A percentile compares a stretch with the other conserved stretches of the same genome.
Conservation (phyloP, 1,140 invertebrate species). For the Pectinophora gossypiella region DNA sequence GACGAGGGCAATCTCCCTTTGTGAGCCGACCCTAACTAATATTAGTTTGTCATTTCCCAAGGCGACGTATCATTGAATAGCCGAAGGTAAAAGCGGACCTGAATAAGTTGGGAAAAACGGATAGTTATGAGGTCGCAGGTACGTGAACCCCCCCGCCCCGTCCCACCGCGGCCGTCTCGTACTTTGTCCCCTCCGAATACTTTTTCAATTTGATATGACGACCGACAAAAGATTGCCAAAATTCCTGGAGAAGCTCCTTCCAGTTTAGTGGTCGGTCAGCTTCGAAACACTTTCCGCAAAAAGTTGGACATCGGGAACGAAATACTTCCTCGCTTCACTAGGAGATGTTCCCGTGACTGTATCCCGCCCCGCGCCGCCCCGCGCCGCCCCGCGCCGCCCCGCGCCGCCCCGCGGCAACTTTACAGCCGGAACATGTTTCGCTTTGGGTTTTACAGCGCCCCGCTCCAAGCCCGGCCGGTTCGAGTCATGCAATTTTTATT, state of each 20-base stretch:
- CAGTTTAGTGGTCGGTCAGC: background rate
- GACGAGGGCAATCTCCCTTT: background rate
- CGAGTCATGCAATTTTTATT: too few species aligned
- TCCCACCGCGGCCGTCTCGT: background rate
- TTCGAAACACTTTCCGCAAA: background rate
- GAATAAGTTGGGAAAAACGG: conserved; percentile 19
- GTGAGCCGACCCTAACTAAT: conserved; percentile 21
- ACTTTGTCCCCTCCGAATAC: conserved; percentile 16
- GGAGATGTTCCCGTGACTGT: too few species aligned
- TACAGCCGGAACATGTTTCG: too few species aligned
- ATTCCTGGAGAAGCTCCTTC: background rate
- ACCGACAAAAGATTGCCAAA: background rate
- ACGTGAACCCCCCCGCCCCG: background rate
- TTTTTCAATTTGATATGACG: conserved; percentile 29
- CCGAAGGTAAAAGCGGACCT: conserved; percentile 7
- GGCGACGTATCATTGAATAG: conserved; percentile 27
- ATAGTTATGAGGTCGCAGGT: conserved; percentile 23
- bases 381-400: too few species aligned
- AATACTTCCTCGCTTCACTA: too few species aligned
- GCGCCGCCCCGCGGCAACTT: too few species aligned
- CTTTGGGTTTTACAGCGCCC: too few species aligned
- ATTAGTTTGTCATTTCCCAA: conserved; percentile 34
- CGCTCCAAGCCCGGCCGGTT: too few species aligned
- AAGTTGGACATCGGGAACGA: too few species aligned
- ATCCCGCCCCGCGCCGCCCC: too few species aligned